These are phyloP conservation scores for Podargus strigoides DNA, from an alignment of 2,797 vertebrate genomes.

Conservation along the genomic window DNA sequence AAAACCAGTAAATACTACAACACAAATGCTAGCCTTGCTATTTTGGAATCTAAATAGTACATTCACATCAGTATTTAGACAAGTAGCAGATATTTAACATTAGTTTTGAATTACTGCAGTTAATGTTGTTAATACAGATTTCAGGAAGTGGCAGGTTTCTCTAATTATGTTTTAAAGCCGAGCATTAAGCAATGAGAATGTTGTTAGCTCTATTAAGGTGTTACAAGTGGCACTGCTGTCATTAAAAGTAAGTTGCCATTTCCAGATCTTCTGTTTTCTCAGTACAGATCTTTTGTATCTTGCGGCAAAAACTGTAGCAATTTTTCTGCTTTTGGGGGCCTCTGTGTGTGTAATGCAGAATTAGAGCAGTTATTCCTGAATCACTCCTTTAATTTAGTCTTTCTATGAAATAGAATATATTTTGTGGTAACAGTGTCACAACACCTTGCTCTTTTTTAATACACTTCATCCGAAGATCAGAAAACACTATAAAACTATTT, in stretches of 20 bases:
- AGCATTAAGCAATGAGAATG: not conserved
- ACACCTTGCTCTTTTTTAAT: not conserved
- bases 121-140: slow-evolving; percentile 12
- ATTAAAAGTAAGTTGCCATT: not conserved
- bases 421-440: not conserved
- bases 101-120: not conserved
- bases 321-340: not conserved
- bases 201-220: not conserved
- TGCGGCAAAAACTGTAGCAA: not conserved
- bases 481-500: not conserved
- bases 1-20: not conserved
- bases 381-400: not conserved
- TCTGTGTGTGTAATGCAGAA: not conserved
- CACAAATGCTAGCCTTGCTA: not conserved
- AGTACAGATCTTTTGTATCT: not conserved
- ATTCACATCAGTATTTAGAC: not conserved
- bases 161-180: slow-evolving; percentile 15
- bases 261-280: not conserved
- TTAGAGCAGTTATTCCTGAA: not conserved
- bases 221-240: not conserved
- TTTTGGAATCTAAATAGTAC: not conserved
- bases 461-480: not conserved
- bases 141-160: not conserved
- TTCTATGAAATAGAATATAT: not conserved
- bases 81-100: not conserved